Evolutionary conservation across 2,888 invertebrate species (phyloP), one percentile per base, ranked within the genome.

Genomic region (Trichopria drosophilae): DNA sequence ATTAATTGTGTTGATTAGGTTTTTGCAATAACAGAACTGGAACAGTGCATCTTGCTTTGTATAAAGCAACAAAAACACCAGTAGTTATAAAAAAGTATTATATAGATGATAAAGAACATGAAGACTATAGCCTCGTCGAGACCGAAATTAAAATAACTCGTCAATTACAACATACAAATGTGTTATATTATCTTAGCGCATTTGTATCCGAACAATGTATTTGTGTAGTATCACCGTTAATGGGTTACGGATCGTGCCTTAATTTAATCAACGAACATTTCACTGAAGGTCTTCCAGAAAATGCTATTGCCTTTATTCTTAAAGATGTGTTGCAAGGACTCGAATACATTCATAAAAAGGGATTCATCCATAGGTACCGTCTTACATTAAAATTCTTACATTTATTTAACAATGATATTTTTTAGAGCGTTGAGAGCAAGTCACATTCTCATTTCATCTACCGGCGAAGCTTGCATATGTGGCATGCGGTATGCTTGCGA

Each of bases 221-320:
- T 23, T 90, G 86, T 75, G 82, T 89, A 5, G 83, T 93, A 12
- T 86, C 87, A 59, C 93, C 93, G 0, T 79, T 91, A 7, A 89
- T 92, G 88, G 86, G 84, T 19, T 90, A 86, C 69, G 90, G 93
- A 3, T 93, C 93, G 1, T 90, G 91, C 66, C 81, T 85, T 52
- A 88, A 91, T 70, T 81, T 93, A 58, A 79, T 93, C 6, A 81
- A 82, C 64, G 84, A 84, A 59, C 87, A 88, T 76, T 94, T 90
- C 72, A 81, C 75, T 47, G 79, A 81, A 62, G 93, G 94, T 3
- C 78, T 95, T 46, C 87, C 91, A 0, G 94, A 95, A 75, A 77
- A 85, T 37, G 87, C 90, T 6, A 87, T 92, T 62, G 85, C 89
- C 7, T 80, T 88, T 44, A 86, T 95, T 61, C 74, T 93, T 44